Conservation (phyloP, 2,797 vertebrate species). For the Protonibea diacanthus region DNA sequence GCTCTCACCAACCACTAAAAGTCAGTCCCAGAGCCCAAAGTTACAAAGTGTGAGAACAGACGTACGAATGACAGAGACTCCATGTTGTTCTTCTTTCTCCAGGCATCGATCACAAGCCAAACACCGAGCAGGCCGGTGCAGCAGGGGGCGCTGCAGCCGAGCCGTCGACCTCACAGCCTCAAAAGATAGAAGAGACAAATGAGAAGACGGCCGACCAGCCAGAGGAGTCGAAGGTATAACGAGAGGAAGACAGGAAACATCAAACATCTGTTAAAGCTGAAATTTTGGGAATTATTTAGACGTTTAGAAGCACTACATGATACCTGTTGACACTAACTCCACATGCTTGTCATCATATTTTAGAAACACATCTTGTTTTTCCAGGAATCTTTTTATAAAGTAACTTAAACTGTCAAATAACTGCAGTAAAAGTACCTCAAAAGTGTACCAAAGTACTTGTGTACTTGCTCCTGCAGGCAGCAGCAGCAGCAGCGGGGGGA, state of each 20-base stretch:
- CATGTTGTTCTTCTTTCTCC: constrained; percentile 1
- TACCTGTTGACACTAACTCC: too few species aligned
- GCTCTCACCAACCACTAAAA: too few species aligned
- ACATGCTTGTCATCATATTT: too few species aligned
- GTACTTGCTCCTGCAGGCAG: constrained; percentile 34
- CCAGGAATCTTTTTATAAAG: too few species aligned
- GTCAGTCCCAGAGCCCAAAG: too few species aligned
- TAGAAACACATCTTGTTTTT: too few species aligned
- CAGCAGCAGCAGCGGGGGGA: constrained; percentile 24
- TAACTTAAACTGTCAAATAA: too few species aligned
- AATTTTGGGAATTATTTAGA: neutral
- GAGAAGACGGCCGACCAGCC: constrained; percentile 19
- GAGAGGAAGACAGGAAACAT: neutral
- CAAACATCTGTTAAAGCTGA: neutral
- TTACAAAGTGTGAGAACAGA: too few species aligned
- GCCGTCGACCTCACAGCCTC: constrained; percentile 74
- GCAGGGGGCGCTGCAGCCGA: constrained; percentile 43
- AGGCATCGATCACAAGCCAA: constrained; percentile 44
- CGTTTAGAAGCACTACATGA: too few species aligned
- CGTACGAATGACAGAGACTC: too few species aligned
- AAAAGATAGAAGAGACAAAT: constrained; percentile 22
- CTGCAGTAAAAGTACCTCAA: too few species aligned
- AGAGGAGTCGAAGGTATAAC: constrained; percentile 51
- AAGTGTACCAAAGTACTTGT: too few species aligned
- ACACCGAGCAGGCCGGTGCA: constrained; percentile 41